Conservation (phyloP, 2,113 vertebrate genomes). For the Heterotis niloticus region DNA sequence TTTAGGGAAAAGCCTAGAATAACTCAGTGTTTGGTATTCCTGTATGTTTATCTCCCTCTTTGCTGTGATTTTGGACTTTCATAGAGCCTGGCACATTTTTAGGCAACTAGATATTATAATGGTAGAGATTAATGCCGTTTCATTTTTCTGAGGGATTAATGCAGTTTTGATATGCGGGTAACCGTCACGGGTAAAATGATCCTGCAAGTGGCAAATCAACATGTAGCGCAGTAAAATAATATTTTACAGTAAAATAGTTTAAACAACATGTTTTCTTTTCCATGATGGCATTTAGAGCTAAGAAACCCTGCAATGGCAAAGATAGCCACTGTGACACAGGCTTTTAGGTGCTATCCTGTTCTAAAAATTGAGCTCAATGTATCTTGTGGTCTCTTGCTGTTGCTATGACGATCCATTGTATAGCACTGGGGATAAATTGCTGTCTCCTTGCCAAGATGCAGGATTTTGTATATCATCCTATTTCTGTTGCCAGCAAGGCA, state of each 20-base stretch:
- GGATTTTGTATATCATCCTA: conserved; percentile 25
- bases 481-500: conserved; percentile 24
- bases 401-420: conserved; percentile 45
- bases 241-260: neutral
- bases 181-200: too few species aligned
- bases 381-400: conserved; percentile 29
- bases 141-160: too few species aligned
- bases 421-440: conserved; percentile 39
- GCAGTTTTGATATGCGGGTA: too few species aligned
- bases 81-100: too few species aligned
- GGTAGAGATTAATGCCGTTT: too few species aligned
- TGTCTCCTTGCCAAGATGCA: conserved; percentile 33
- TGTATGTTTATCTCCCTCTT: too few species aligned
- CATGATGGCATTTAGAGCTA: neutral
- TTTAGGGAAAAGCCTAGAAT: too few species aligned
- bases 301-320: neutral
- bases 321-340: neutral
- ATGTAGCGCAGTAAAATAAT: too few species aligned
- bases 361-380: conserved; percentile 10
- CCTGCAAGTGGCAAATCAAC: too few species aligned
- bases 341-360: conserved; percentile 8
- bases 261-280: neutral
- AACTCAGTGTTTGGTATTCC: too few species aligned
- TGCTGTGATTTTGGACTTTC: too few species aligned
- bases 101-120: too few species aligned